Evolutionary conservation across 2,113 vertebrate genomes (phyloP).

Genomic region (Poeciliopsis prolifica): DNA sequence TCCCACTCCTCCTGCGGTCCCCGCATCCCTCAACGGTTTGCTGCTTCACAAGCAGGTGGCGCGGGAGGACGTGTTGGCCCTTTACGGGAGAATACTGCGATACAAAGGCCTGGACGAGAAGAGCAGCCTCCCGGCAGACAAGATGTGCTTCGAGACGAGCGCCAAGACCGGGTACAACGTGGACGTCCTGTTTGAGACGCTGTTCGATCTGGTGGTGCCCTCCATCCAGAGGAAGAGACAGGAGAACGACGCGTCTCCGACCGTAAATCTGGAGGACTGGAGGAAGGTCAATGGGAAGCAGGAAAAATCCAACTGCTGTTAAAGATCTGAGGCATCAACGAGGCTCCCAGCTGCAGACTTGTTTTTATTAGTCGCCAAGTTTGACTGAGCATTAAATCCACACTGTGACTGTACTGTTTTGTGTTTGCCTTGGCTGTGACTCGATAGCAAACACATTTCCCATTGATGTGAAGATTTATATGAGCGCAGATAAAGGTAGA

Average conservation of each 20-base stretch:
- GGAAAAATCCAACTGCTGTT: slow-evolving; percentile 61
- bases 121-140: slow-evolving; percentile 85
- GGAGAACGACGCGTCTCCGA: slow-evolving; percentile 79
- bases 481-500: not conserved
- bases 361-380: slow-evolving; percentile 40
- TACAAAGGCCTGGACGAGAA: slow-evolving; percentile 90
- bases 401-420: slow-evolving; percentile 45
- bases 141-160: slow-evolving; percentile 97
- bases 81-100: slow-evolving; percentile 89
- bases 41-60: slow-evolving; percentile 81
- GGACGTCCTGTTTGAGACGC: slow-evolving; percentile 89
- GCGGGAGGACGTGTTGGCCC: slow-evolving; percentile 83
- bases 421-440: slow-evolving; percentile 17
- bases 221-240: slow-evolving; percentile 85
- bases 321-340: not conserved
- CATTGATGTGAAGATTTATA: slow-evolving; percentile 27
- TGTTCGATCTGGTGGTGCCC: slow-evolving; percentile 92
- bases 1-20: slow-evolving; percentile 52
- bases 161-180: slow-evolving; percentile 94
- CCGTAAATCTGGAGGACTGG: slow-evolving; percentile 84
- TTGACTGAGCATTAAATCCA: slow-evolving; percentile 8
- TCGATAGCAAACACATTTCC: not conserved
- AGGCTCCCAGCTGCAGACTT: not conserved
- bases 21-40: slow-evolving; percentile 48
- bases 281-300: slow-evolving; percentile 59